Base-by-base conservation (phyloP, 2,797 vertebrate genomes). In the Margarornis squamiger region DNA sequence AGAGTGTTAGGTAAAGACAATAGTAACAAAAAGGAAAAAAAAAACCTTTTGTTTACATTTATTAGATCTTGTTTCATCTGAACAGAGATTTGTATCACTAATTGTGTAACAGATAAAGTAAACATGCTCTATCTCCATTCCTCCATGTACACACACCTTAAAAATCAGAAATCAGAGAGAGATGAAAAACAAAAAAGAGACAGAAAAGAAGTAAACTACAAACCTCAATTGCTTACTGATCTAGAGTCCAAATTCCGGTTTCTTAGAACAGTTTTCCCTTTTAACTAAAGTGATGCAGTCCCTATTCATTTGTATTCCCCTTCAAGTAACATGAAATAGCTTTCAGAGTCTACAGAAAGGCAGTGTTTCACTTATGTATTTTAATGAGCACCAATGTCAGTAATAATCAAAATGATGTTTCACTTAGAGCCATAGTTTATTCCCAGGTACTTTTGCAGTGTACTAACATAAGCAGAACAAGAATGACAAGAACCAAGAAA, bases 251-350 rank as follows among this genome's bases (percentile, higher is more conserved):
- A 88, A 95, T 92, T 96, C 91, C 78, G 59, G 14, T 88, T 89
- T 91, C 96, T 97, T 59, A 95, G 95, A 95, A 92, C 93, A 87
- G 94, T 95, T 92, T 93, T 80, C 58, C 45, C 92, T 97, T 97
- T 97, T 96, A 96, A 94, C 93, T 97, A 74, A 97, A 96, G 86
- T 88, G 92, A 97, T 97, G 97, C 97, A 97, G 97, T 98, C 97
- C 96, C 96, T 97, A 97, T 98, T 98, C 97, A 97, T 98, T 98
- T 98, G 97, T 96, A 97, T 97, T 98, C 97, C 88, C 97, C 98
- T 97, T 96, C 97, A 98, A 98, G 98, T 98, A 98, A 98, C 98
- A 98, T 97, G 98, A 98, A 98, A 98, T 98, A 98, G 98, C 98
- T 98, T 98, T 99, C 98, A 98, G 97, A 98, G 96, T 97, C 97